Evolutionary conservation across 1,140 invertebrate species (phyloP).

Genomic region (Zophobas morio): DNA sequence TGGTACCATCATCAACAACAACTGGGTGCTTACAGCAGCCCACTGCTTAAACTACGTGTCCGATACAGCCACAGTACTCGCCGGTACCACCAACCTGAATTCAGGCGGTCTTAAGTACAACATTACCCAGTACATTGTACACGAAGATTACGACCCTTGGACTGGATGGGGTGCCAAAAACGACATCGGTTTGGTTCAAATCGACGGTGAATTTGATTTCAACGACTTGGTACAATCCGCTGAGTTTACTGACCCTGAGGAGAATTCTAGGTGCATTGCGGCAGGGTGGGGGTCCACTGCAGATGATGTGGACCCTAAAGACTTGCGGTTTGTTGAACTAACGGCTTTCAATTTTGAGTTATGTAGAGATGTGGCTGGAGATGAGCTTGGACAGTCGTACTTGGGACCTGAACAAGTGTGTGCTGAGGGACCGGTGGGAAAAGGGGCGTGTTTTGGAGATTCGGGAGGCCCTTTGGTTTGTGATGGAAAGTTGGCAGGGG

Average conservation of each 20-base stretch:
- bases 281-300: background rate
- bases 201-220: slow-evolving; percentile 16
- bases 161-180: background rate
- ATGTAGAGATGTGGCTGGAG: background rate
- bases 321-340: background rate
- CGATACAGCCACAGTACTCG: background rate
- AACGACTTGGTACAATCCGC: slow-evolving; percentile 3
- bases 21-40: slow-evolving; percentile 12
- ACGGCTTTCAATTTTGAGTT: background rate
- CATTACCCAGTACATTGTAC: background rate
- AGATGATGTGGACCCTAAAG: background rate
- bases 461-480: slow-evolving; percentile 56
- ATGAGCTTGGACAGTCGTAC: background rate
- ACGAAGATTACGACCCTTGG: background rate
- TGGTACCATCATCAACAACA: slow-evolving; percentile 23
- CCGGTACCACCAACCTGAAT: slow-evolving; percentile 1
- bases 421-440: slow-evolving; percentile 71
- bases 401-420: slow-evolving; percentile 68
- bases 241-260: slow-evolving; percentile 1
- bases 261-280: background rate
- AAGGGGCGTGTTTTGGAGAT: slow-evolving; percentile 71
- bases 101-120: slow-evolving; percentile 6
- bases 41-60: background rate
- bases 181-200: slow-evolving; percentile 16
- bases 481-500: slow-evolving; percentile 60